Evolutionary conservation across 2,888 invertebrate species (phyloP), one percentile per base, ranked within the genome.

Genomic region (Automeris io): DNA sequence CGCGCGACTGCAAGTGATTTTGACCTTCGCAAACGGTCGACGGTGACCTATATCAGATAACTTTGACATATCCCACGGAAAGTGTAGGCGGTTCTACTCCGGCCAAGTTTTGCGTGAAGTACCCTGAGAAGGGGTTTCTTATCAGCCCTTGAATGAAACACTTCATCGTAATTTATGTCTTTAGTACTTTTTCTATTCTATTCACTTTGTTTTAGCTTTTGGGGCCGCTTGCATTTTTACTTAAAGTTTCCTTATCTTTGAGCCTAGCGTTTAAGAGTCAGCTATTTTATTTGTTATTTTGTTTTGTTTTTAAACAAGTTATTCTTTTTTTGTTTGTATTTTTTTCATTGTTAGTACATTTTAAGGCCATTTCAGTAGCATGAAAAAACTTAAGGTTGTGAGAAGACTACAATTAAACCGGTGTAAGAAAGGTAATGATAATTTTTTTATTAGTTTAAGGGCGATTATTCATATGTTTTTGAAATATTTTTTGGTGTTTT

Each of bases 91-190:
- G 35, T 36, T 40, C 35, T 35, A 39, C 41, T 43, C 58, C 58
- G 36, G 53, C 49, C 50, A 68, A 76, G 54, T 77, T 76, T 61
- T 44, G 61, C 63, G 62, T 66, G 55, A 63, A 73, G 58, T 71
- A 65, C 46, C 53, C 43, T 58, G 48, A 57, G 46, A 40, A 55
- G 60, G 69, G 71, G 65, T 57, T 60, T 57, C 76, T 85, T 83
- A 85, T 83, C 82, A 60, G 40, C 40, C 45, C 54, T 53, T 53
- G 61, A 68, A 66, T 70, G 72, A 59, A 72, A 74, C 76, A 77
- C 71, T 81, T 69, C 70, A 65, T 66, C 65, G 72, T 78, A 73
- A 80, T 82, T 80, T 82, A 81, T 80, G 76, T 72, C 56, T 50
- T 50, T 58, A 62, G 58, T 57, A 58, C 58, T 56, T 58, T 56